Conservation (phyloP, 2,797 vertebrate genomes). For the Urophycis tenuis region DNA sequence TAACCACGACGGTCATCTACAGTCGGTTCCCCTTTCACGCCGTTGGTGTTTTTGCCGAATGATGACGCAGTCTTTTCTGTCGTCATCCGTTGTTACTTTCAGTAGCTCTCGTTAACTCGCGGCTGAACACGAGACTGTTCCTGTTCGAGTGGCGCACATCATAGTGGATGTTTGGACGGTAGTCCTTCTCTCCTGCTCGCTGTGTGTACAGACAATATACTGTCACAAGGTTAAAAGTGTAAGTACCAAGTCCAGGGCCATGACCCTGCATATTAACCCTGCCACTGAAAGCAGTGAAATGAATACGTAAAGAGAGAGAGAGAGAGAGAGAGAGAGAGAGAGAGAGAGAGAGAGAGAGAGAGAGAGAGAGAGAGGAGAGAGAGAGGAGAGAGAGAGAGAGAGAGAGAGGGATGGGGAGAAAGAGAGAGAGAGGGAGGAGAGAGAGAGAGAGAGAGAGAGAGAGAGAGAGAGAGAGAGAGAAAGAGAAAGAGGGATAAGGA, state of each 20-base stretch:
- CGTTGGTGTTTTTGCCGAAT: not conserved
- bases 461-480: too few relatives aligned
- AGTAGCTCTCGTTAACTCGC: not conserved
- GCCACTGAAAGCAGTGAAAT: conserved; percentile 46
- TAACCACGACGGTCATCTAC: too few relatives aligned
- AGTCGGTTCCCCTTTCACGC: not conserved
- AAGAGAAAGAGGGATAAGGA: not conserved
- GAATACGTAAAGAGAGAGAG: conserved; percentile 12
- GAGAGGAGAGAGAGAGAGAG: too few relatives aligned
- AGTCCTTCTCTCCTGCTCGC: conserved; percentile 19
- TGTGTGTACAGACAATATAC: conserved; percentile 28
- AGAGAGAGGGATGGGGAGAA: too few relatives aligned
- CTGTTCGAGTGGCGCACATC: not conserved
- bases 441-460: too few relatives aligned
- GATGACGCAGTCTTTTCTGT: not conserved
- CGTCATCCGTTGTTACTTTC: not conserved
- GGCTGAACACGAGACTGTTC: too few relatives aligned
- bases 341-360: conserved; percentile 14
- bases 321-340: conserved; percentile 25
- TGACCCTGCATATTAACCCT: conserved; percentile 54
- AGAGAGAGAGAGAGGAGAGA: too few relatives aligned
- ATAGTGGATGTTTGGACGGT: not conserved
- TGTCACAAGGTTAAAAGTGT: conserved; percentile 38
- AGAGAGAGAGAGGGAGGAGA: too few relatives aligned
- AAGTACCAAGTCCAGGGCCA: conserved; percentile 45